These are phyloP conservation scores for Heloderma charlesbogerti DNA, from an alignment of 2,113 vertebrate species.

Conservation along the genomic window DNA sequence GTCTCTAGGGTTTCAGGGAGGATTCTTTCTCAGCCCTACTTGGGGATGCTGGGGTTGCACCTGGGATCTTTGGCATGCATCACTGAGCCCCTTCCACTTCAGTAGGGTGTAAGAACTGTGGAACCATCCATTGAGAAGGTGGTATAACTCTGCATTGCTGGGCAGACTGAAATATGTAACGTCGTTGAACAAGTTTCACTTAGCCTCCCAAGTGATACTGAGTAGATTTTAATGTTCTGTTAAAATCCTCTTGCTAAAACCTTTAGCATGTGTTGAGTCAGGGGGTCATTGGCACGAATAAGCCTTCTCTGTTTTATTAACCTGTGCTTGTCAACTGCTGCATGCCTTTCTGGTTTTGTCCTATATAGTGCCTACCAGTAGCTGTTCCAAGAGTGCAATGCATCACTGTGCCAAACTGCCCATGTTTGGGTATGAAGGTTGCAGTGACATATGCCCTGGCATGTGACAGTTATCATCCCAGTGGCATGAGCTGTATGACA, in stretches of 20 bases:
- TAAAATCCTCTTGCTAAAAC: not conserved
- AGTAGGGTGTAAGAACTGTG: not conserved
- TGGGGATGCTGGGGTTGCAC: not conserved
- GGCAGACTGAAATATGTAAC: not conserved
- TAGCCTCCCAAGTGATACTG: not conserved
- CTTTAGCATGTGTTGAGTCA: not conserved
- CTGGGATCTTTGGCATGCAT: not conserved
- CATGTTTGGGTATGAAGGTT: slow-evolving; percentile 63
- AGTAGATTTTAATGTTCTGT: not conserved
- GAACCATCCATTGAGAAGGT: not conserved
- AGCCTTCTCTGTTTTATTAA: not conserved
- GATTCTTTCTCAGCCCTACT: not conserved
- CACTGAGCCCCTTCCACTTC: not conserved
- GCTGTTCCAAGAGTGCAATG: not conserved
- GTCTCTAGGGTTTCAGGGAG: not conserved
- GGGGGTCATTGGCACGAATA: not conserved
- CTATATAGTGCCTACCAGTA: not conserved
- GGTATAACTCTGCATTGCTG: not conserved
- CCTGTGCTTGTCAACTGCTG: not conserved
- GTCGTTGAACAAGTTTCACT: not conserved
- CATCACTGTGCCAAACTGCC: slow-evolving; percentile 31
- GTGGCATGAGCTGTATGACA: slow-evolving; percentile 36
- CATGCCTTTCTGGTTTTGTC: not conserved
- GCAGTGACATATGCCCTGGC: slow-evolving; percentile 46
- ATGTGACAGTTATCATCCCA: slow-evolving; percentile 61